phyloP scores from a whole-genome alignment of 2,113 vertebrate genomes.

The Phalacrocorax aristotelis region DNA sequence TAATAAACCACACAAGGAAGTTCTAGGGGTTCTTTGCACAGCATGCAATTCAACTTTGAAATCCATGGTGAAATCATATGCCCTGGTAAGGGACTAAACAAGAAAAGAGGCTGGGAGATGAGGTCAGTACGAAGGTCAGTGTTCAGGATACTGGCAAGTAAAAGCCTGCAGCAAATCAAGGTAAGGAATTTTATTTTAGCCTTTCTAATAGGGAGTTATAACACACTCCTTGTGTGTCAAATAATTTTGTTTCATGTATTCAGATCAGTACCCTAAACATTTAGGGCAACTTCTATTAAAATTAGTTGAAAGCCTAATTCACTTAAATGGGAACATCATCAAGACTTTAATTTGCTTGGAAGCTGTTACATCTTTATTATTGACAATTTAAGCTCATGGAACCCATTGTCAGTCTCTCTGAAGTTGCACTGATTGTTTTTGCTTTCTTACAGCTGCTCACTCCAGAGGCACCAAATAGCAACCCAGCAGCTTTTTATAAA shows the following conservation, averaged over 20 bases:
- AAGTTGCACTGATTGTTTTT: constrained; percentile 46
- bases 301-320: not conserved
- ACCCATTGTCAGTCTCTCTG: constrained; percentile 16
- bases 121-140: not conserved
- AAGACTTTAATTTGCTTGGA: constrained; percentile 22
- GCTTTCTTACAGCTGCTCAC: constrained; percentile 46
- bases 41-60: not conserved
- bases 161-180: not conserved
- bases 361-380: constrained; percentile 46
- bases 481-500: constrained; percentile 7
- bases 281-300: constrained; percentile 33
- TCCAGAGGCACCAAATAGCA: constrained; percentile 40
- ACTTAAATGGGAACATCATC: constrained; percentile 27
- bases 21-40: not conserved
- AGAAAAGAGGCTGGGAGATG: not conserved
- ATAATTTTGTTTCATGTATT: not conserved
- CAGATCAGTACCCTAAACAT: not conserved
- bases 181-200: not conserved
- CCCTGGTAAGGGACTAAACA: not conserved
- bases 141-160: accelerated
- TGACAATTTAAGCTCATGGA: constrained; percentile 30
- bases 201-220: not conserved
- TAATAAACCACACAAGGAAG: not conserved
- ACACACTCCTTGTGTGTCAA: not conserved
- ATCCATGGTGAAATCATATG: not conserved